These are phyloP conservation scores for Pogonocichla stellata DNA, from an alignment of 2,113 vertebrate genomes.

Conservation along the genomic window DNA sequence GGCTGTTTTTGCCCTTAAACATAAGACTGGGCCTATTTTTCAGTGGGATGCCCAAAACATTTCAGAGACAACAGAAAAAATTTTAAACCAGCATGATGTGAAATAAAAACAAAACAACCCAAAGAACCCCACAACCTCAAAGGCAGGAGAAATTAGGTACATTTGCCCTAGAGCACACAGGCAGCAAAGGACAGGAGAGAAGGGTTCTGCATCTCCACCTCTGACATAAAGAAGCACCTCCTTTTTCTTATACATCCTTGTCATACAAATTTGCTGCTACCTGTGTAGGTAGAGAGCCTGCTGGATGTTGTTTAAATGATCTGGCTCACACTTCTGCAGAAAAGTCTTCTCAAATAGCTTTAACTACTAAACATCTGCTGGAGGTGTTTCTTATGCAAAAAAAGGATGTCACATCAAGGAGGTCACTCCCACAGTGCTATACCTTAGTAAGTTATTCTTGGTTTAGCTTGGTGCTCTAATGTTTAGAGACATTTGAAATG, in stretches of 20 bases:
- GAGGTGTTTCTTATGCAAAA: conserved; percentile 11
- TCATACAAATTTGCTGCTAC: background rate
- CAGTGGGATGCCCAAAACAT: background rate
- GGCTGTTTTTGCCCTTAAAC: background rate
- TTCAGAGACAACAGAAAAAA: background rate
- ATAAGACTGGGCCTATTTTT: background rate
- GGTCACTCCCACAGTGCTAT: conserved; percentile 32
- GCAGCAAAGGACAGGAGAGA: background rate
- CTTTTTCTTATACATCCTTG: background rate
- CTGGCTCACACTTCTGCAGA: background rate
- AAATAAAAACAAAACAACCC: background rate
- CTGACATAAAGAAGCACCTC: background rate
- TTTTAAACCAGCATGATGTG: background rate
- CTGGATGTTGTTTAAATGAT: background rate
- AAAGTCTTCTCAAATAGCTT: background rate
- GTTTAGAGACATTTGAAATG: conserved; percentile 27
- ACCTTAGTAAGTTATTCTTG: conserved; percentile 36
- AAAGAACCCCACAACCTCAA: background rate
- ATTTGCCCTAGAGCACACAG: background rate
- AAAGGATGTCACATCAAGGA: background rate
- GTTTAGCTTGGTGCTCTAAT: background rate
- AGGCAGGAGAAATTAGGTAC: background rate
- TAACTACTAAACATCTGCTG: conserved; percentile 6
- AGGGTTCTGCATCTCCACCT: background rate
- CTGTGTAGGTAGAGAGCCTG: background rate